These are phyloP conservation scores for Ennomos quercinarius DNA, from an alignment of 2,888 invertebrate species.

Conservation along the genomic window DNA sequence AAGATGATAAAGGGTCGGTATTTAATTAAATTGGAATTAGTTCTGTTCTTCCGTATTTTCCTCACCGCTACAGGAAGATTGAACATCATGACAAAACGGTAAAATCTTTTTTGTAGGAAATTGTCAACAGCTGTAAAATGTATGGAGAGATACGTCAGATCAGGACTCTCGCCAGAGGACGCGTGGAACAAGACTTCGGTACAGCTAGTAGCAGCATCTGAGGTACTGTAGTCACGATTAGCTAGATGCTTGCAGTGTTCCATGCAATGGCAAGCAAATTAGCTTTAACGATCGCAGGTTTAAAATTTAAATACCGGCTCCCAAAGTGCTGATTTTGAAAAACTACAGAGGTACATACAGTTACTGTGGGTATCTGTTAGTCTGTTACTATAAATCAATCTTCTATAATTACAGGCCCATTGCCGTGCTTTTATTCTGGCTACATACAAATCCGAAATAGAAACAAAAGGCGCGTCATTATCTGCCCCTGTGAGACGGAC, in stretches of 20 bases:
- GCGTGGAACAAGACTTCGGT: constrained; percentile 95
- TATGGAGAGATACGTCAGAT: constrained; percentile 87
- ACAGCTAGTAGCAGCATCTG: constrained; percentile 92
- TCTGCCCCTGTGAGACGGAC: constrained; percentile 87
- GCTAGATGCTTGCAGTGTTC: too few relatives aligned
- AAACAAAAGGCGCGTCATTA: constrained; percentile 69
- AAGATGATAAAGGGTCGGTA: too few relatives aligned
- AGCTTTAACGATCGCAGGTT: too few relatives aligned
- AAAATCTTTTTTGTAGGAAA: constrained; percentile 82
- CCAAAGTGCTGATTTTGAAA: too few relatives aligned
- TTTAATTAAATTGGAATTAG: too few relatives aligned
- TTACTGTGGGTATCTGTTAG: too few relatives aligned
- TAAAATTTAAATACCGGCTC: too few relatives aligned
- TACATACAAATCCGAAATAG: constrained; percentile 87
- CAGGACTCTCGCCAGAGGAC: constrained; percentile 89
- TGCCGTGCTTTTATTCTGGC: constrained; percentile 91
- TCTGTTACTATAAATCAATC: too few relatives aligned
- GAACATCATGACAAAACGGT: background rate
- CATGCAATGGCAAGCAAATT: background rate
- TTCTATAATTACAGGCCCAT: constrained; percentile 78
- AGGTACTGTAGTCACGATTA: constrained; percentile 74
- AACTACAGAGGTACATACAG: too few relatives aligned
- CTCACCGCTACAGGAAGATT: too few relatives aligned
- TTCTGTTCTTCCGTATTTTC: too few relatives aligned
- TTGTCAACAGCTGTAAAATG: constrained; percentile 87